Evolutionary conservation across 2,113 vertebrate genomes (phyloP).

Genomic region (Onychostruthus taczanowskii): DNA sequence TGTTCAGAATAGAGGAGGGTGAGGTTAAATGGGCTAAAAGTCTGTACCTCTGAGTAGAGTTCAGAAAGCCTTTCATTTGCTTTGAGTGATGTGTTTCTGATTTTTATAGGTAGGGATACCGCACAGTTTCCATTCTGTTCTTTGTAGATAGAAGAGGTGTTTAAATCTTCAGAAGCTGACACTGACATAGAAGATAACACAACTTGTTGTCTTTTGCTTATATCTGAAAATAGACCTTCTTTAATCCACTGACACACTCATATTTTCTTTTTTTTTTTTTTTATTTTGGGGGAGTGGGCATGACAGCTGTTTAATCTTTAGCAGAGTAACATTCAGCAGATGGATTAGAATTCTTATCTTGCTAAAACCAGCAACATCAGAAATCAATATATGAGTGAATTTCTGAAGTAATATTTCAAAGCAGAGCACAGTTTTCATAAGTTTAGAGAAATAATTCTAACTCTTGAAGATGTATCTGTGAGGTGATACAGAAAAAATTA

Average conservation of each 20-base stretch:
- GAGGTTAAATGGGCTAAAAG: background rate
- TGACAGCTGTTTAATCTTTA: slow-evolving; percentile 58
- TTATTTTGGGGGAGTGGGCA: background rate
- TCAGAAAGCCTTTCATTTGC: background rate
- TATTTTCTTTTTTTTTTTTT: background rate
- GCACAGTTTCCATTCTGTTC: background rate
- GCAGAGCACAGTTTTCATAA: background rate
- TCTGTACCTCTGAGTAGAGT: background rate
- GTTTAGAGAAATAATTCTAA: background rate
- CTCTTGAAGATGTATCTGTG: background rate
- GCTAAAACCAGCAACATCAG: slow-evolving; percentile 53
- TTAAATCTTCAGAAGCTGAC: background rate
- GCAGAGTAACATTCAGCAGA: slow-evolving; percentile 21
- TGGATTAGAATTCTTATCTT: slow-evolving; percentile 70
- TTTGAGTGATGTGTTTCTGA: background rate
- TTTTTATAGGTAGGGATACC: background rate
- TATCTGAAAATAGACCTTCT: slow-evolving; percentile 36
- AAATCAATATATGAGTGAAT: slow-evolving; percentile 50
- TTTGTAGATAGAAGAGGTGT: background rate
- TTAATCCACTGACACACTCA: slow-evolving; percentile 15
- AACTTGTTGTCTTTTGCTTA: background rate
- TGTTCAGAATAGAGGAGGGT: background rate
- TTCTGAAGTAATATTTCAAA: slow-evolving; percentile 17
- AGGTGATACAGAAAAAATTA: background rate
- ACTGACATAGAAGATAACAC: background rate